A percentile compares a stretch with the other conserved stretches of the same genome.
Conservation (phyloP, 1,140 invertebrate genomes). For the Nasonia longicornis region DNA sequence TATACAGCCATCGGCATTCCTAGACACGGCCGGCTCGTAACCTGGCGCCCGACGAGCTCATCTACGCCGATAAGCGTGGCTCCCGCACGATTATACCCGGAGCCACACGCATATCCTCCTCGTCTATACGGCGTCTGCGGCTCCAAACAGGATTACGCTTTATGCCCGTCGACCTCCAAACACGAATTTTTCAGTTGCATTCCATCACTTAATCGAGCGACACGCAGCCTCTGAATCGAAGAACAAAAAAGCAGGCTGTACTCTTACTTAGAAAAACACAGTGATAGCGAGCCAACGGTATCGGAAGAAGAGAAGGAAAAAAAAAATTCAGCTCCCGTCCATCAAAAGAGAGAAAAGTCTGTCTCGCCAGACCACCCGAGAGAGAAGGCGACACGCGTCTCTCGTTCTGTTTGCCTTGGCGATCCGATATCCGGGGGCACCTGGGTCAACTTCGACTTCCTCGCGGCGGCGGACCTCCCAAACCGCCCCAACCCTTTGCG, state of each 20-base stretch:
- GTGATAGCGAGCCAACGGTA: not conserved
- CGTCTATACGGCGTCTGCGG: too few species aligned
- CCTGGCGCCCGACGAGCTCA: not conserved
- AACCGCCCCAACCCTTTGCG: conserved; percentile 53
- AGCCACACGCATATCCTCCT: not conserved
- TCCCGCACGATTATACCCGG: not conserved
- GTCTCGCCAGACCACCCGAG: conserved; percentile 57
- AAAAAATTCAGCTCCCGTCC: conserved; percentile 21
- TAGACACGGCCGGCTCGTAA: not conserved
- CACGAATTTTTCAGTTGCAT: not conserved
- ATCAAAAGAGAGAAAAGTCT: not conserved
- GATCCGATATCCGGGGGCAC: conserved; percentile 58
- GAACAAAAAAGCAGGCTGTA: not conserved
- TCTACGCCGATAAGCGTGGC: not conserved
- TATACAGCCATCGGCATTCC: not conserved
- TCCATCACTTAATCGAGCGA: not conserved
- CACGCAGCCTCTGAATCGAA: not conserved
- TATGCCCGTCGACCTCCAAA: not conserved
- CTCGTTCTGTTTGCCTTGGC: conserved; percentile 56
- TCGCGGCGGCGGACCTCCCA: conserved; percentile 54
- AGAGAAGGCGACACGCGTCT: conserved; percentile 51
- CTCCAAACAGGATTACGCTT: not conserved
- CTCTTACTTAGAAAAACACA: not conserved
- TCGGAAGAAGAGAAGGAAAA: conserved; percentile 4
- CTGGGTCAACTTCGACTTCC: conserved; percentile 66